phyloP scores from a whole-genome alignment of 2,113 vertebrate species.

The Podocnemis expansa region DNA sequence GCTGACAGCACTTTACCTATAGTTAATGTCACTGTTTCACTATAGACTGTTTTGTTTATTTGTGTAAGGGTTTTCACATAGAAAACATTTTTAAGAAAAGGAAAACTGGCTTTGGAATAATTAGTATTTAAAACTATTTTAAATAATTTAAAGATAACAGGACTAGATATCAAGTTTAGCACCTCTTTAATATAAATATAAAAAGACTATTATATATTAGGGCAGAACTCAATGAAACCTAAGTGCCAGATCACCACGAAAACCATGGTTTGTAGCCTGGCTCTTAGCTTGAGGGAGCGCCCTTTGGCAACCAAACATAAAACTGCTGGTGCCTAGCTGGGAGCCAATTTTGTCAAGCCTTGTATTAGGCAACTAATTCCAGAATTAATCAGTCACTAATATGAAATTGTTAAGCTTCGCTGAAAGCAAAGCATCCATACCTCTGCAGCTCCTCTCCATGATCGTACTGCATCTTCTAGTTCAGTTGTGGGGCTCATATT shows the following conservation, averaged over 20 bases:
- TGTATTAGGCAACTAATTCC: neutral
- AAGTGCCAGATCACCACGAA: too few relatives aligned
- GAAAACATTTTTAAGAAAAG: neutral
- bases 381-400: neutral
- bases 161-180: neutral
- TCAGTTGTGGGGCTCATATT: conserved; percentile 83
- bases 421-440: conserved; percentile 70
- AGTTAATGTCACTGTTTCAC: neutral
- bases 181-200: neutral
- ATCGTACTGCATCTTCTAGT: conserved; percentile 91
- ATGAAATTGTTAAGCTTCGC: neutral
- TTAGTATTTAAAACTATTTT: neutral
- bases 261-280: too few relatives aligned
- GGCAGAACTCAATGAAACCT: neutral
- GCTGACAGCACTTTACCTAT: neutral
- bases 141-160: neutral
- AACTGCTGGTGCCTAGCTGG: too few relatives aligned
- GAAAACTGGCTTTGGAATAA: neutral
- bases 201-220: neutral
- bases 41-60: neutral
- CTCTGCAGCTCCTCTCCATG: conserved; percentile 95
- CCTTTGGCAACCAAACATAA: too few relatives aligned
- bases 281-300: too few relatives aligned
- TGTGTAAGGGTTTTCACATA: neutral
- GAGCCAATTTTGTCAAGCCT: too few relatives aligned